A percentile compares a stretch with the other conserved stretches of the same genome.
phyloP scores from a whole-genome alignment of 1,140 invertebrate species.

The Drosophila arawakana region DNA sequence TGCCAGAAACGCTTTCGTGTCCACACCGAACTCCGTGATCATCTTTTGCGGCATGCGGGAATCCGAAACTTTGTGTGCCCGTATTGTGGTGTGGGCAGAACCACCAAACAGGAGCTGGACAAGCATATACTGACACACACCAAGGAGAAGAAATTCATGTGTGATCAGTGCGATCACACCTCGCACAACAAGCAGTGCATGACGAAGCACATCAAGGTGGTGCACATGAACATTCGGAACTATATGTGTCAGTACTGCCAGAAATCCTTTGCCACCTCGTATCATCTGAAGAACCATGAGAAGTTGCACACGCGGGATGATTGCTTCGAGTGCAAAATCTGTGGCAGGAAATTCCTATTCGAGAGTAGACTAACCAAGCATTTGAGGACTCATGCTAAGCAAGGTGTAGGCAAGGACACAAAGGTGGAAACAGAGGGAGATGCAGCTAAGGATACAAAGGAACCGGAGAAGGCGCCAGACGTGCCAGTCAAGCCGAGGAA shows the following conservation, averaged over 20 bases:
- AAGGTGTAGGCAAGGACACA: constrained; percentile 47
- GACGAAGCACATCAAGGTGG: constrained; percentile 73
- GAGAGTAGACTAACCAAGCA: constrained; percentile 75
- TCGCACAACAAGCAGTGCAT: constrained; percentile 75
- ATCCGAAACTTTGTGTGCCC: constrained; percentile 80
- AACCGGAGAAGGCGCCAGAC: not conserved
- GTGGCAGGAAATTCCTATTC: constrained; percentile 71
- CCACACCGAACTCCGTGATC: constrained; percentile 73
- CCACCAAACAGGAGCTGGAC: constrained; percentile 76
- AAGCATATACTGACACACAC: constrained; percentile 80
- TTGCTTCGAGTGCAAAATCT: constrained; percentile 75
- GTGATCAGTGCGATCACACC: constrained; percentile 70
- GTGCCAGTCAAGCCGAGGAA: constrained; percentile 23
- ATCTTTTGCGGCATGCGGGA: constrained; percentile 76
- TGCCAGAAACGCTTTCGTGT: constrained; percentile 84
- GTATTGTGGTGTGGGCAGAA: constrained; percentile 78
- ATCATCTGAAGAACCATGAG: constrained; percentile 75
- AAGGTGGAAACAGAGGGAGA: not conserved
- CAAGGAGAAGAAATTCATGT: constrained; percentile 77
- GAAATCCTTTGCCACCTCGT: constrained; percentile 75
- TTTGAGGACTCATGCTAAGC: constrained; percentile 68
- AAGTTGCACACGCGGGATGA: constrained; percentile 85
- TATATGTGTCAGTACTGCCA: constrained; percentile 78
- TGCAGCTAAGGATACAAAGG: constrained; percentile 7
- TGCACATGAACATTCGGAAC: constrained; percentile 78